phyloP scores from a whole-genome alignment of 2,113 vertebrate species.

The Saimiri boliviensis region DNA sequence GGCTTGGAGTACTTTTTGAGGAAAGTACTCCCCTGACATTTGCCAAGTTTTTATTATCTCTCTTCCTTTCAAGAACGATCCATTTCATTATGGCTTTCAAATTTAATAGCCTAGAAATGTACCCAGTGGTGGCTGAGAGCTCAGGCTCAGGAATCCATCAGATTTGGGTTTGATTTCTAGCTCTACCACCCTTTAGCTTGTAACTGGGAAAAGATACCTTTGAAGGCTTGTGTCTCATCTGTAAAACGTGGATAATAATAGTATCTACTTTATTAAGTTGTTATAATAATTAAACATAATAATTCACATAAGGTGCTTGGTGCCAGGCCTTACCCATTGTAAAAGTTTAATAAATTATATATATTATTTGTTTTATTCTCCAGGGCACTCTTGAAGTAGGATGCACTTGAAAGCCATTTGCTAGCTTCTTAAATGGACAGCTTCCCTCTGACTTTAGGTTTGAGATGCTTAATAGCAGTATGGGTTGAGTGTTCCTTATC shows the following conservation, averaged over 20 bases:
- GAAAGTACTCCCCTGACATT: slow-evolving; percentile 39
- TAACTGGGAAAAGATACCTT: not conserved
- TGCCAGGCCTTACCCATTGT: not conserved
- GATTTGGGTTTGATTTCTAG: not conserved
- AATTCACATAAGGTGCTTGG: not conserved
- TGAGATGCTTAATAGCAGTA: not conserved
- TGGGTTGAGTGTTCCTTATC: not conserved
- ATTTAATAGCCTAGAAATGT: slow-evolving; percentile 16
- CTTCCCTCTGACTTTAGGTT: not conserved
- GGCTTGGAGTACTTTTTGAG: slow-evolving; percentile 11
- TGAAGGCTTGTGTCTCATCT: not conserved
- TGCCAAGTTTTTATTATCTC: slow-evolving; percentile 42
- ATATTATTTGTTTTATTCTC: slow-evolving; percentile 30
- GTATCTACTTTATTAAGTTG: not conserved
- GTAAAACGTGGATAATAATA: not conserved
- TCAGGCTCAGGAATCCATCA: not conserved
- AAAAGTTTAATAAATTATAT: slow-evolving; percentile 42
- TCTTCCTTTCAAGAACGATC: slow-evolving; percentile 42
- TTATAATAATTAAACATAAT: not conserved
- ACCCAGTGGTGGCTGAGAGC: not conserved
- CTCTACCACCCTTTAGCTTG: not conserved
- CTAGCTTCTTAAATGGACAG: not conserved
- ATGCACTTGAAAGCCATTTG: slow-evolving; percentile 9
- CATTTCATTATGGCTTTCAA: slow-evolving; percentile 49
- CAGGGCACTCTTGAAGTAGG: not conserved